These are phyloP conservation scores for Cnemophilus loriae DNA, from an alignment of 2,113 vertebrate species.

Conservation along the genomic window DNA sequence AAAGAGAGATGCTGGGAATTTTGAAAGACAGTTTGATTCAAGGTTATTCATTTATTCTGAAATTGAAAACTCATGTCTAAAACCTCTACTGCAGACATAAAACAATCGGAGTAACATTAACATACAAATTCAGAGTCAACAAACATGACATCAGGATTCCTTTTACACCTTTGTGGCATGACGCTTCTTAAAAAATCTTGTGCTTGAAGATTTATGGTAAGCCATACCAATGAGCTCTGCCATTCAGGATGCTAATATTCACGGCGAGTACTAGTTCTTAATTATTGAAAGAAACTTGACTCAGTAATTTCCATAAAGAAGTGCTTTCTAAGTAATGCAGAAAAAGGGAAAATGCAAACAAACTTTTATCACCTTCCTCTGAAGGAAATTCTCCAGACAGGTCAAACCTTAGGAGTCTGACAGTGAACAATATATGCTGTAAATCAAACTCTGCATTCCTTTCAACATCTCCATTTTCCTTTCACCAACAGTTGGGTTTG, in stretches of 20 bases:
- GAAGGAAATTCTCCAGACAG: not conserved
- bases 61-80: not conserved
- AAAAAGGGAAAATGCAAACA: not conserved
- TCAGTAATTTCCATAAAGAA: not conserved
- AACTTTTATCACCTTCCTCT: not conserved
- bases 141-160: not conserved
- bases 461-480: not conserved
- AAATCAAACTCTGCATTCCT: not conserved
- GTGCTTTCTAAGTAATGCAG: not conserved
- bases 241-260: not conserved
- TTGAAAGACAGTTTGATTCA: not conserved
- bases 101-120: not conserved
- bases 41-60: not conserved
- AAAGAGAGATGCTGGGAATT: not conserved
- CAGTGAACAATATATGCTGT: not conserved
- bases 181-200: not conserved
- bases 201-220: not conserved
- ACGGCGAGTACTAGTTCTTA: not conserved
- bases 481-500: not conserved
- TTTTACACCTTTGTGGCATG: not conserved
- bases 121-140: not conserved
- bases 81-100: not conserved
- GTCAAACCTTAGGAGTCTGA: not conserved
- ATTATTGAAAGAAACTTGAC: not conserved
- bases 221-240: not conserved